Evolutionary conservation across 30 jellyfish, hydroid and myxozoan species (phyloP).

Genomic region (Turritopsis dohrnii): DNA sequence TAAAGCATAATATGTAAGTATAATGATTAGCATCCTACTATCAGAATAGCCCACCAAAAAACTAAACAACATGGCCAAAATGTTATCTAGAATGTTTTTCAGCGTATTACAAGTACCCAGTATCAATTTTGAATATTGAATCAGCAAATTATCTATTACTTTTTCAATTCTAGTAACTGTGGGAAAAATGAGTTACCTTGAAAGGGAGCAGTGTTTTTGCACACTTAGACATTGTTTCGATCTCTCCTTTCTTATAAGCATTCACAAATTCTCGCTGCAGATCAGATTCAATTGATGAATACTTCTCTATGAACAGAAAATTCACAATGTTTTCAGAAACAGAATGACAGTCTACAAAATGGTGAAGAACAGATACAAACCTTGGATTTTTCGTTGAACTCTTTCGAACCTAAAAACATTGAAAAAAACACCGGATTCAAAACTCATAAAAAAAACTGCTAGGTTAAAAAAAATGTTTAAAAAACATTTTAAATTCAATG

Average conservation of each 20-base stretch:
- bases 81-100: too few species aligned
- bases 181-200: conserved; percentile 41
- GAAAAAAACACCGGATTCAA: too few species aligned
- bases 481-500: too few species aligned
- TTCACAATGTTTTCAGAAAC: neutral
- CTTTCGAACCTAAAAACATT: conserved; percentile 61
- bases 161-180: neutral
- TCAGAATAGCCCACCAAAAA: too few species aligned
- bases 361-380: conserved; percentile 30
- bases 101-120: too few species aligned
- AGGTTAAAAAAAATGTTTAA: too few species aligned
- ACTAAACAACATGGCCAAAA: too few species aligned
- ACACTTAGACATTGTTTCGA: conserved; percentile 85
- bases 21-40: too few species aligned
- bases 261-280: conserved; percentile 58
- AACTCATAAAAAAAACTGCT: too few species aligned
- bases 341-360: neutral
- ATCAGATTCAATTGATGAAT: conserved; percentile 64
- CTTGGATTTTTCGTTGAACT: conserved; percentile 76
- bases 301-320: conserved; percentile 45
- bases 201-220: conserved; percentile 87
- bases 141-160: too few species aligned
- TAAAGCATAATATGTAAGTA: too few species aligned
- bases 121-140: too few species aligned
- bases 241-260: conserved; percentile 73